phyloP scores from a whole-genome alignment of 2,888 invertebrate genomes.

The Dynastes tityus region DNA sequence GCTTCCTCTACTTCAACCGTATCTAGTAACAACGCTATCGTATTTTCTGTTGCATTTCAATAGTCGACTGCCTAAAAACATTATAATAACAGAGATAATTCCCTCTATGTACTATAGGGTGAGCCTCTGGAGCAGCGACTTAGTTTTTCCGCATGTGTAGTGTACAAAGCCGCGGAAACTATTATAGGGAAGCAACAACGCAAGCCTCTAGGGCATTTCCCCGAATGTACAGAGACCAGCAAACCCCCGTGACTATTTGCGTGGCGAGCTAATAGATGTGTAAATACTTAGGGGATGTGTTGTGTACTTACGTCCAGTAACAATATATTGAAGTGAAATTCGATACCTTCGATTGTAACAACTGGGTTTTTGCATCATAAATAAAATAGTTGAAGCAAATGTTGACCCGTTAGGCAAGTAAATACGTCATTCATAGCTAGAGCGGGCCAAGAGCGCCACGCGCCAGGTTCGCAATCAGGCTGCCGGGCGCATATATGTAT shows the following conservation, averaged over 20 bases:
- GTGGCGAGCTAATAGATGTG: slow-evolving; percentile 65
- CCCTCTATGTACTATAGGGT: neutral
- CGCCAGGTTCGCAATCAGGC: too few species aligned
- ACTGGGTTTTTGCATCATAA: too few species aligned
- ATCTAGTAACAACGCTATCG: neutral
- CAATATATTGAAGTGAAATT: neutral
- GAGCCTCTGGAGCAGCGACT: neutral
- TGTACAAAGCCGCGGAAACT: slow-evolving; percentile 15
- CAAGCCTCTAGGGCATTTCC: slow-evolving; percentile 62
- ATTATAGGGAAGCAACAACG: slow-evolving; percentile 1
- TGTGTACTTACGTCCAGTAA: neutral
- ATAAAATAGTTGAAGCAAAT: too few species aligned
- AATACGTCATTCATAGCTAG: neutral
- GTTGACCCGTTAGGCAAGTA: neutral
- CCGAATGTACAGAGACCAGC: slow-evolving; percentile 39
- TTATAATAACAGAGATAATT: neutral
- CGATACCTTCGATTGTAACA: neutral
- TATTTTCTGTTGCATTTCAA: neutral
- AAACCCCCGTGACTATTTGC: slow-evolving; percentile 62
- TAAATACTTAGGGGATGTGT: neutral
- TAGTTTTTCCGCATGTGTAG: neutral
- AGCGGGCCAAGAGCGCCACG: too few species aligned
- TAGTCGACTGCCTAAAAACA: neutral
- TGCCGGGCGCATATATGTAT: too few species aligned
- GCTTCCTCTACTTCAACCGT: neutral